Conservation (phyloP, 2,888 invertebrate species). For the Microctonus hyperodae region DNA sequence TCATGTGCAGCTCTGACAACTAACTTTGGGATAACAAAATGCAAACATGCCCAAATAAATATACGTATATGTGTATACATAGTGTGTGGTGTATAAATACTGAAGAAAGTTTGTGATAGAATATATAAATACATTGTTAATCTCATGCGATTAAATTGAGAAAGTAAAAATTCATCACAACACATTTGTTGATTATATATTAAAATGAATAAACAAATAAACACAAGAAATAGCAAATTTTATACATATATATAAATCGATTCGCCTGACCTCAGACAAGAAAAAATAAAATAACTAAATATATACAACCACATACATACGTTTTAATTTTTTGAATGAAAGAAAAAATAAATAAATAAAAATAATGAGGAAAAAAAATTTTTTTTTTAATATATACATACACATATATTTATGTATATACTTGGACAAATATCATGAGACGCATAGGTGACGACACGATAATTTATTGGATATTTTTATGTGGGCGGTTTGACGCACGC, state of each 20-base stretch:
- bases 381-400: neutral
- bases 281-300: neutral
- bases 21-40: conserved; percentile 1
- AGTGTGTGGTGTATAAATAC: neutral
- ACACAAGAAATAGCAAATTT: neutral
- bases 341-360: neutral
- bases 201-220: neutral
- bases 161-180: neutral
- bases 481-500: conserved; percentile 2
- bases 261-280: conserved; percentile 8
- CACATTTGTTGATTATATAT: neutral
- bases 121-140: neutral
- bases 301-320: neutral
- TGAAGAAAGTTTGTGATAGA: neutral
- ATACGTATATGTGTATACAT: neutral
- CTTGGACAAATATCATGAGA: neutral
- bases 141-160: neutral
- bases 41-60: neutral
- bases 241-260: no score
- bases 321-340: neutral
- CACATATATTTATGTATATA: neutral
- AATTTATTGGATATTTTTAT: conserved; percentile 13
- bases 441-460: neutral
- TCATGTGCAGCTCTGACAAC: conserved; percentile 11
- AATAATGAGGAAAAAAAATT: neutral